Evolutionary conservation across 1,140 invertebrate species (phyloP).

Genomic region (Camponotus pennsylvanicus): DNA sequence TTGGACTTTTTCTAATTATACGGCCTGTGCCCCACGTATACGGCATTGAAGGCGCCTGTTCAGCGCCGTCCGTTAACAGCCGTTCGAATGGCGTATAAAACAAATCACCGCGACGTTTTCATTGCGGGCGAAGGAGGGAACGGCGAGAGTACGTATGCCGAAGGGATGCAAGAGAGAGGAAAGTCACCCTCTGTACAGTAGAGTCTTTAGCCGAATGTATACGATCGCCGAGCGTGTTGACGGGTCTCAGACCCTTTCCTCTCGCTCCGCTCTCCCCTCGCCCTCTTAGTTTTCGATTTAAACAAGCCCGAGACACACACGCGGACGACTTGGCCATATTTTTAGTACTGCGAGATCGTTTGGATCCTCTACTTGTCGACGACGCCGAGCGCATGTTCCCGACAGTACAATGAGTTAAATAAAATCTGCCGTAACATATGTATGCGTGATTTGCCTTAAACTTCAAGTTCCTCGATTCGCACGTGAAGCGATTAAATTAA

Average conservation of each 20-base stretch:
- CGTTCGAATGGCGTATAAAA: constrained; percentile 56
- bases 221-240: constrained; percentile 50
- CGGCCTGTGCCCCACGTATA: not conserved
- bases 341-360: constrained; percentile 58
- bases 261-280: constrained; percentile 39
- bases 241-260: constrained; percentile 36
- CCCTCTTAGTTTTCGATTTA: constrained; percentile 53
- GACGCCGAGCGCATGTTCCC: constrained; percentile 31
- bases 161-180: constrained; percentile 52
- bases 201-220: constrained; percentile 49
- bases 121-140: constrained; percentile 29
- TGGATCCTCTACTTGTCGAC: constrained; percentile 51
- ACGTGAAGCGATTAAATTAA: not conserved
- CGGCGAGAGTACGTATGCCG: not conserved
- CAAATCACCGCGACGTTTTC: constrained; percentile 56
- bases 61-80: constrained; percentile 54
- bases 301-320: constrained; percentile 30
- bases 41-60: constrained; percentile 44
- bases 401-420: not conserved
- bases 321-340: constrained; percentile 23
- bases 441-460: constrained; percentile 17
- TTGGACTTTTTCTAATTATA: constrained; percentile 57
- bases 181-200: constrained; percentile 44
- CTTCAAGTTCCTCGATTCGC: not conserved
- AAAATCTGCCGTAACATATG: constrained; percentile 29